Evolutionary conservation across 23 tunicate genomes (phyloP).

Genomic region (Styela clava): DNA sequence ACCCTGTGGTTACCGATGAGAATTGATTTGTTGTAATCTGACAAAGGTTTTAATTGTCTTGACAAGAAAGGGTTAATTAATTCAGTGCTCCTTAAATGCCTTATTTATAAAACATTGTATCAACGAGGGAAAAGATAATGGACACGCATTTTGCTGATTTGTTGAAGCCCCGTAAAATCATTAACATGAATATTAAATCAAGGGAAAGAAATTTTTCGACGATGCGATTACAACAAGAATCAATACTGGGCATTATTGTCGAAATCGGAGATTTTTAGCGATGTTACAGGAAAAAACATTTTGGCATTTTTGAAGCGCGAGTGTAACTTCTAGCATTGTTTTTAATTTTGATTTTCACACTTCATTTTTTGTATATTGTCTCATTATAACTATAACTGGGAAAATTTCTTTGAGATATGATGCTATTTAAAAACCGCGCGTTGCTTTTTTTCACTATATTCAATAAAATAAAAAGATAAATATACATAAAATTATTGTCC

Average conservation of each 20-base stretch:
- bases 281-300: not conserved
- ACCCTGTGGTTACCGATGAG: not conserved
- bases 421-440: no score
- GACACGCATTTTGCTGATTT: not conserved
- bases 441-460: no score
- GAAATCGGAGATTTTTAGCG: slow-evolving; percentile 14
- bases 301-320: no score
- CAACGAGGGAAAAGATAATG: slow-evolving; percentile 19
- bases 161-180: slow-evolving; percentile 18
- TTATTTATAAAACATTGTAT: slow-evolving; percentile 20
- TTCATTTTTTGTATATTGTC: no score
- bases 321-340: no score
- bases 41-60: not conserved
- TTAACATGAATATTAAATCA: slow-evolving; percentile 33
- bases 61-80: not conserved
- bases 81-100: not conserved
- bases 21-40: not conserved
- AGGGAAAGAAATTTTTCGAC: not conserved
- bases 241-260: not conserved
- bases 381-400: no score
- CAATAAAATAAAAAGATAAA: no score
- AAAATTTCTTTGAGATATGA: no score
- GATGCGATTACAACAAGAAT: not conserved
- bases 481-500: no score
- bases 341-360: no score